A percentile compares a stretch with the other conserved stretches of the same genome.
Evolutionary conservation across 1,140 invertebrate species (phyloP).

Genomic region (Drosophila ogumai): DNA sequence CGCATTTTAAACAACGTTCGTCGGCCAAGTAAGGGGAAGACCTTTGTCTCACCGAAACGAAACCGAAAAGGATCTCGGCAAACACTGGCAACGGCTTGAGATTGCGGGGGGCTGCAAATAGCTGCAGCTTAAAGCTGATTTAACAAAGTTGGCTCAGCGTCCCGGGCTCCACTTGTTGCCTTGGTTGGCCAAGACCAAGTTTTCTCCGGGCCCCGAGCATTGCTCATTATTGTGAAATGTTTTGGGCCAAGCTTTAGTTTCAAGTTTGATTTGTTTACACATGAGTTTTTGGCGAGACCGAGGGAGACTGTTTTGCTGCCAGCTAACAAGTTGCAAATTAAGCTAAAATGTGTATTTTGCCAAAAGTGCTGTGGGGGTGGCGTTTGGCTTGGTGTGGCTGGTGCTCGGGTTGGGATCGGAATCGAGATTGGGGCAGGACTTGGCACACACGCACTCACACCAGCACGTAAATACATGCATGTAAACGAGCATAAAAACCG

Average conservation of each 20-base stretch:
- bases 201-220: constrained; percentile 51
- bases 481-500: constrained; percentile 74
- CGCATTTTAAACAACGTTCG: constrained; percentile 72
- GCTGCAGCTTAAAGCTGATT: constrained; percentile 53
- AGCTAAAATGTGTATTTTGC: constrained; percentile 79
- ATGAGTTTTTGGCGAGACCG: constrained; percentile 64
- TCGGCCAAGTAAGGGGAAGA: constrained; percentile 13
- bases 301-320: constrained; percentile 63
- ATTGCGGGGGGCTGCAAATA: constrained; percentile 20
- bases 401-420: constrained; percentile 8
- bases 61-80: constrained; percentile 29
- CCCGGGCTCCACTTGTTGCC: constrained; percentile 66
- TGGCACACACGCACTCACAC: constrained; percentile 18
- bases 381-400: background rate
- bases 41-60: constrained; percentile 43
- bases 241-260: constrained; percentile 67
- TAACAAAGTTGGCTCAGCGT: constrained; percentile 28
- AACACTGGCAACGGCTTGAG: constrained; percentile 21
- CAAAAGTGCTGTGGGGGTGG: constrained; percentile 53
- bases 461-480: constrained; percentile 46
- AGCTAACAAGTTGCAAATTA: constrained; percentile 82
- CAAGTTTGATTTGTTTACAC: constrained; percentile 79
- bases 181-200: constrained; percentile 34
- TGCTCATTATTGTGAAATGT: constrained; percentile 76
- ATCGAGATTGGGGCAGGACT: constrained; percentile 21